These are phyloP conservation scores for Harpegnathos saltator DNA, from an alignment of 1,140 invertebrate species.

Conservation along the genomic window DNA sequence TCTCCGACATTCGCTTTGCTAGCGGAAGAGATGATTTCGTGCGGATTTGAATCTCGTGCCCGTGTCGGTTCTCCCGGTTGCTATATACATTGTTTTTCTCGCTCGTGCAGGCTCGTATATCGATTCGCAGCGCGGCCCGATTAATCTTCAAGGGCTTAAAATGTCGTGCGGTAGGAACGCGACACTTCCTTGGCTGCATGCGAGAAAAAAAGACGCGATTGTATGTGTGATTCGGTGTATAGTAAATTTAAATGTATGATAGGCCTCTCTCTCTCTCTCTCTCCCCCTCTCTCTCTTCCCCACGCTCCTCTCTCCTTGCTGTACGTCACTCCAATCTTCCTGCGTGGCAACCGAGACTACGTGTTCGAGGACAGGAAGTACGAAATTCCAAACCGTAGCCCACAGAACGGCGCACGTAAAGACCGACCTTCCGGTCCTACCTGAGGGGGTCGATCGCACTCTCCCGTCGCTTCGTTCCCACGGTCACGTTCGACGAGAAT, in stretches of 20 bases:
- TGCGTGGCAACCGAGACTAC: slow-evolving; percentile 52
- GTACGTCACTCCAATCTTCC: slow-evolving; percentile 20
- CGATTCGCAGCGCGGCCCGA: background rate
- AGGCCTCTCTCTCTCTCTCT: background rate
- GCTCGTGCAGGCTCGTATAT: background rate
- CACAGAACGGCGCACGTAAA: slow-evolving; percentile 64
- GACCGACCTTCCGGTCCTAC: slow-evolving; percentile 71
- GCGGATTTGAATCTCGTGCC: slow-evolving; percentile 7
- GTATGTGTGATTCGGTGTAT: background rate
- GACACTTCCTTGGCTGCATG: background rate
- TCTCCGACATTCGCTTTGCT: too few species aligned
- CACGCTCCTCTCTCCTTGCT: background rate
- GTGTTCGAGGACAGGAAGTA: slow-evolving; percentile 75
- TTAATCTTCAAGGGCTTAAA: background rate
- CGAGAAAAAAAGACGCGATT: background rate
- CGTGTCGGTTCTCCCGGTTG: background rate
- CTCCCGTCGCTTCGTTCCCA: slow-evolving; percentile 69
- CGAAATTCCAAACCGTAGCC: slow-evolving; percentile 78
- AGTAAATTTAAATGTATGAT: slow-evolving; percentile 5
- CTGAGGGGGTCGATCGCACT: slow-evolving; percentile 68
- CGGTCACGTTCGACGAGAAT: slow-evolving; percentile 69
- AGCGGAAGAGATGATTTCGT: too few species aligned
- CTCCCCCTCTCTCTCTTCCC: too few species aligned
- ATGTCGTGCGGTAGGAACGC: background rate
- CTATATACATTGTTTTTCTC: background rate